A percentile compares a stretch with the other conserved stretches of the same genome.
Conservation (phyloP, 2,113 vertebrate species). For the Rhea americana region DNA sequence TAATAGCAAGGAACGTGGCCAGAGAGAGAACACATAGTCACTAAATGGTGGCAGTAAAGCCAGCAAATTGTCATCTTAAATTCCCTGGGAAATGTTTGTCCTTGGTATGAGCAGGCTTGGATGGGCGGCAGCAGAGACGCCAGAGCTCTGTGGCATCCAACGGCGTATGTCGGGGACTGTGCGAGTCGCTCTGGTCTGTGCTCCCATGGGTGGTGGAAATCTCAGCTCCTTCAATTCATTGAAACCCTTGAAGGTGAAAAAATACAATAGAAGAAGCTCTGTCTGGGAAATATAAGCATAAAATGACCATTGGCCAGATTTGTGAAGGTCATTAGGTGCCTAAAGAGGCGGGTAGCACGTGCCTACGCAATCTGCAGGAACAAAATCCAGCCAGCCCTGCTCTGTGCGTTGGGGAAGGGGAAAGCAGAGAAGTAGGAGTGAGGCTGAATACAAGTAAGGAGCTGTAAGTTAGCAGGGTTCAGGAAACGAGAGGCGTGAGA, state of each 20-base stretch:
- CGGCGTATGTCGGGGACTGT: not conserved
- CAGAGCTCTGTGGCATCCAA: not conserved
- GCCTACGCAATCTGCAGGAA: not conserved
- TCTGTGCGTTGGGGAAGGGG: not conserved
- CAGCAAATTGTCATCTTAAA: not conserved
- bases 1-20: not conserved
- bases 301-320: not conserved
- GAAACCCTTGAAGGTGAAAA: not conserved
- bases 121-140: not conserved
- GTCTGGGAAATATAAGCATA: not conserved
- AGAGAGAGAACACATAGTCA: not conserved
- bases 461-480: not conserved
- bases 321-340: not conserved
- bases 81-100: not conserved
- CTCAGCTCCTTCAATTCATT: not conserved
- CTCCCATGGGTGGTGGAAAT: not conserved
- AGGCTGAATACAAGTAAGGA: not conserved
- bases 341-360: not conserved
- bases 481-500: not conserved
- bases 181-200: not conserved
- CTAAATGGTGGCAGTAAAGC: not conserved
- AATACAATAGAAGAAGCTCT: not conserved
- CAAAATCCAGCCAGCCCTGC: not conserved
- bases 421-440: not conserved
- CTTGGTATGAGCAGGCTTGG: not conserved